These are phyloP conservation scores for Parapsyche elsis DNA, from an alignment of 1,140 invertebrate species.

Conservation along the genomic window DNA sequence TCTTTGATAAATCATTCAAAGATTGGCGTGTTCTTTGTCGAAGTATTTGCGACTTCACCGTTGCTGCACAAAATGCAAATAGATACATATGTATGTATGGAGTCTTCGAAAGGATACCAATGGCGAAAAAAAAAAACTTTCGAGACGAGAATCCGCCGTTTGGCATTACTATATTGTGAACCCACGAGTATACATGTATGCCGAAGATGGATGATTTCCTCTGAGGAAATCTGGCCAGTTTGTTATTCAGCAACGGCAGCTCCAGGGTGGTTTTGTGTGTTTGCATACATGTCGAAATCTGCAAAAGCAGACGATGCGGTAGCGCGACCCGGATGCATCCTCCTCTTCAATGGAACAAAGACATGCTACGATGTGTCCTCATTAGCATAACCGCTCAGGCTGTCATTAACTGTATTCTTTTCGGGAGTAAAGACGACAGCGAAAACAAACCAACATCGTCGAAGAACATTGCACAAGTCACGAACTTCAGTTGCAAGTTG, in stretches of 20 bases:
- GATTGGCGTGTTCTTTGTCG: too few species aligned
- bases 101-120: too few species aligned
- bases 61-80: too few species aligned
- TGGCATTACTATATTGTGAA: too few species aligned
- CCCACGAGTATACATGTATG: too few species aligned
- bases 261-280: not conserved
- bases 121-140: too few species aligned
- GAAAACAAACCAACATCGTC: not conserved
- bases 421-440: constrained; percentile 1
- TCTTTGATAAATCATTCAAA: too few species aligned
- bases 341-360: constrained; percentile 24
- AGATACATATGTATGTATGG: too few species aligned
- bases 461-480: not conserved
- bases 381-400: constrained; percentile 35
- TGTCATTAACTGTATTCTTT: constrained; percentile 38
- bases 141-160: too few species aligned
- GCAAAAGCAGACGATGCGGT: constrained; percentile 4
- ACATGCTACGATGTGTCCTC: constrained; percentile 27
- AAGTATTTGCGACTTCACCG: too few species aligned
- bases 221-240: not conserved
- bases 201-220: constrained; percentile 5
- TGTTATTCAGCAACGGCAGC: too few species aligned
- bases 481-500: not conserved
- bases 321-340: constrained; percentile 33
- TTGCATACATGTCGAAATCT: not conserved